Evolutionary conservation across 2,888 invertebrate species (phyloP), one percentile per base, ranked within the genome.

Genomic region (Noctua fimbriata): DNA sequence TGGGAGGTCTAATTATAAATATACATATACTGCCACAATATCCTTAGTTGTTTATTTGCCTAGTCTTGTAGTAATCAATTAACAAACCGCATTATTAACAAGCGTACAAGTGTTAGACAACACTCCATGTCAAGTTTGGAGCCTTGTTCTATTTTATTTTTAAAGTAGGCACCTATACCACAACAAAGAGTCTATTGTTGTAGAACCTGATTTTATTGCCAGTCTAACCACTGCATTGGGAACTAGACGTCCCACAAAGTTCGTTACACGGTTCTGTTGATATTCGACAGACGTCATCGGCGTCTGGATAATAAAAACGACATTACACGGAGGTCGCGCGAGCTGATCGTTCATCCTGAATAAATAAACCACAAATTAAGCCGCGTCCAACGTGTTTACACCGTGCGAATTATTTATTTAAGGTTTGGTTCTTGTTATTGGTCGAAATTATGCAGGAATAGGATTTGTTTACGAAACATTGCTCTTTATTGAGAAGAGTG

Each of bases 351-450:
- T 88, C 88, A 91, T 91, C 91, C 89, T 92, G 92, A 91, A 92
- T 92, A 92, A 92, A 92, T 92, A 92, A 88, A 91, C 88, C 84
- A 76, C 90, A 91, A 90, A 89, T 90, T 91, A 90, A 90, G 88
- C 88, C 81, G 85, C 80, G 82, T 86, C 84, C 83, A 83, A 87
- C 87, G 88, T 90, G 90, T 92, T 92, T 90, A 90, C 89, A 87
- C 83, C 83, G 87, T 87, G 88, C 89, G 88, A 90, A 91, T 89
- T 89, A 87, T 90, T 90, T 90, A 87, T 88, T 87, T 83, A 85
- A 79, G 24, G 69, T 74, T 86, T 76, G 69, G 44, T 81, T 86
- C 70, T 78, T 77, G 71, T 78, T 79, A 82, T 70, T 77, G 73
- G 55, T 24, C 41, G 63, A 76, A 85, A 79, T 58, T 81, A 69